Evolutionary conservation across 2,888 invertebrate genomes (phyloP).

Genomic region (Petrophora chlorosata): DNA sequence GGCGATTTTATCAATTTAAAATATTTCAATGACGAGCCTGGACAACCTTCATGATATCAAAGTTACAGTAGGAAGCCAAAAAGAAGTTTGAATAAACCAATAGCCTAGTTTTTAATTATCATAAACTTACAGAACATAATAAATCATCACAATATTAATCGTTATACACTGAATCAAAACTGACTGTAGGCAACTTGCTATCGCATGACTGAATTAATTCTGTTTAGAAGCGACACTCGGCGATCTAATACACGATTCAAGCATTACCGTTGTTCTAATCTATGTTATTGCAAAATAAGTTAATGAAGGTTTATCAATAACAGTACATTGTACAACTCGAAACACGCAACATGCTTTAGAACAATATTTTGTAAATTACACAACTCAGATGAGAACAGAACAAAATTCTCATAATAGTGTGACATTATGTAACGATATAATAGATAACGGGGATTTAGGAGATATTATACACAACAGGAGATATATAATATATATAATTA

Average conservation of each 20-base stretch:
- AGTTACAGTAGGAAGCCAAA: no score
- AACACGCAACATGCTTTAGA: slow-evolving; percentile 71
- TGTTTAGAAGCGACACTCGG: slow-evolving; percentile 10
- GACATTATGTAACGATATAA: slow-evolving; percentile 41
- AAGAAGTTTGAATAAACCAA: no score
- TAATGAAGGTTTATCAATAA: slow-evolving; percentile 6
- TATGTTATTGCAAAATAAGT: slow-evolving; percentile 16
- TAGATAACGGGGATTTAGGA: slow-evolving; percentile 40
- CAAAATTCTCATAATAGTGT: slow-evolving; percentile 42
- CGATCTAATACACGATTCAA: slow-evolving; percentile 37
- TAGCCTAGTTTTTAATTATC: no score
- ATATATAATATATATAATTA: no score
- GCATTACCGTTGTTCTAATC: slow-evolving; percentile 6
- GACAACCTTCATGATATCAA: no score
- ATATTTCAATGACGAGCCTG: no score
- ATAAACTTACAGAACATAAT: no score
- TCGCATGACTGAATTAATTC: neutral
- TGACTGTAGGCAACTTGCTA: neutral
- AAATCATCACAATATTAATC: no score
- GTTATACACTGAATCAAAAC: no score
- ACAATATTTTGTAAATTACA: slow-evolving; percentile 60
- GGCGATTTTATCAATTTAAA: no score
- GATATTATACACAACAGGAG: slow-evolving; percentile 40
- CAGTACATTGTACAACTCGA: slow-evolving; percentile 6
- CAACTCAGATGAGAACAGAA: slow-evolving; percentile 42